Percentiles rank a stretch among this genome's conserved stretches.
phyloP scores from a whole-genome alignment of 2,888 invertebrate genomes.

The Arctia plantaginis region DNA sequence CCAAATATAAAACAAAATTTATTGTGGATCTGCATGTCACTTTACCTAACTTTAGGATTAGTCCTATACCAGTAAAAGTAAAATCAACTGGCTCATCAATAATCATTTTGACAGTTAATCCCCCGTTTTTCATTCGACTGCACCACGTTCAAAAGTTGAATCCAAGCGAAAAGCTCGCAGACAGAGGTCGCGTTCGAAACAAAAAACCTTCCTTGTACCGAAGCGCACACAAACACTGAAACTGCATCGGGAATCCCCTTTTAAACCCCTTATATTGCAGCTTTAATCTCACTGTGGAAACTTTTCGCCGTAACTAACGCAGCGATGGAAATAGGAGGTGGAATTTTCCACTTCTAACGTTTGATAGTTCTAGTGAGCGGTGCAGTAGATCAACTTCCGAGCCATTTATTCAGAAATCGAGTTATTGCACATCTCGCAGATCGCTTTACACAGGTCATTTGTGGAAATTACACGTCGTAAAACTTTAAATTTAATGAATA shows the following conservation, averaged over 20 bases:
- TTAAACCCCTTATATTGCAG: constrained; percentile 74
- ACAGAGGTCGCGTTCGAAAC: constrained; percentile 72
- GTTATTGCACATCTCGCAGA: constrained; percentile 82
- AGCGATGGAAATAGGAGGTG: constrained; percentile 71
- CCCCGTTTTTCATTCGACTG: constrained; percentile 79
- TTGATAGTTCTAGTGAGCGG: constrained; percentile 58
- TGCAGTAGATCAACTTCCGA: constrained; percentile 82
- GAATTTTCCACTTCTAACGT: constrained; percentile 69
- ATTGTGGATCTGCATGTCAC: constrained; percentile 34
- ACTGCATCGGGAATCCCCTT: constrained; percentile 65
- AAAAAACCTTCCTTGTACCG: constrained; percentile 71
- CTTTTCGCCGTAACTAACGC: constrained; percentile 65
- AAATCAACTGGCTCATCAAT: constrained; percentile 79
- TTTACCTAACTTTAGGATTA: no score
- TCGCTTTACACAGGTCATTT: constrained; percentile 82
- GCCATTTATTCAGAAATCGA: constrained; percentile 84
- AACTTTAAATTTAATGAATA: constrained; percentile 56
- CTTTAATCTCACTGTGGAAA: constrained; percentile 68
- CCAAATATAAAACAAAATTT: constrained; percentile 37
- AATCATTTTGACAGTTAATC: constrained; percentile 81
- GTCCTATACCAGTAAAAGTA: constrained; percentile 76
- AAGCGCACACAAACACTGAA: constrained; percentile 64
- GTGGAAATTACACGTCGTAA: constrained; percentile 74
- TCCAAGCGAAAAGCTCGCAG: constrained; percentile 69
- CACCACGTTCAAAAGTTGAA: constrained; percentile 69